Conservation (phyloP, 2,888 invertebrate genomes). For the Asteroscopus sphinx region DNA sequence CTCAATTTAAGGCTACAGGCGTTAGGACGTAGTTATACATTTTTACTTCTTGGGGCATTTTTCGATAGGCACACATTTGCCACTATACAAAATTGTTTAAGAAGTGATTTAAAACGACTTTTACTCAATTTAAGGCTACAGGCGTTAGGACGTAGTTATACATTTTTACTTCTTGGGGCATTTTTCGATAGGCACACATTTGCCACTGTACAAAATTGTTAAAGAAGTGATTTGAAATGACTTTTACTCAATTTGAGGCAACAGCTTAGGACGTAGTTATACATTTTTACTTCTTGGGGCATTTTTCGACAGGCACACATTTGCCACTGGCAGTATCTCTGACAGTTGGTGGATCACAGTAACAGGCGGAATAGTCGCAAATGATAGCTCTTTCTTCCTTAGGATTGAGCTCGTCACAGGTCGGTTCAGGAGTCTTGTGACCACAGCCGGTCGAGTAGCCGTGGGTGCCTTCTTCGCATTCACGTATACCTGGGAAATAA, state of each 20-base stretch:
- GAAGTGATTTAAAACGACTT: too few relatives aligned
- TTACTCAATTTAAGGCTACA: too few relatives aligned
- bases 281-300: conserved; percentile 58
- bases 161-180: too few relatives aligned
- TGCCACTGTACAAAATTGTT: not conserved
- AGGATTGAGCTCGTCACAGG: conserved; percentile 72
- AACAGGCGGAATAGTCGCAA: conserved; percentile 62
- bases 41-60: too few relatives aligned
- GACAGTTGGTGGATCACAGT: conserved; percentile 72
- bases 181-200: too few relatives aligned
- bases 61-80: too few relatives aligned
- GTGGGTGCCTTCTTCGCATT: conserved; percentile 67
- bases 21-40: too few relatives aligned
- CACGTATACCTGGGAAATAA: conserved; percentile 53
- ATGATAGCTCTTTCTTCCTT: not conserved
- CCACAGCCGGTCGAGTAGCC: conserved; percentile 68
- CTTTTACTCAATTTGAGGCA: not conserved
- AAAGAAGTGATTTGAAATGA: not conserved
- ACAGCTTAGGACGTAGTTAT: not conserved
- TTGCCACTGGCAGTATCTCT: conserved; percentile 63
- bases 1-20: conserved; percentile 4
- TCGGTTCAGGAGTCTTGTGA: conserved; percentile 65
- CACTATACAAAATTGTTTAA: too few relatives aligned
- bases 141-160: too few relatives aligned
- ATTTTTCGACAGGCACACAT: conserved; percentile 69